These are phyloP conservation scores for Proctacanthus coquilletti DNA, from an alignment of 1,140 invertebrate genomes.

Conservation along the genomic window DNA sequence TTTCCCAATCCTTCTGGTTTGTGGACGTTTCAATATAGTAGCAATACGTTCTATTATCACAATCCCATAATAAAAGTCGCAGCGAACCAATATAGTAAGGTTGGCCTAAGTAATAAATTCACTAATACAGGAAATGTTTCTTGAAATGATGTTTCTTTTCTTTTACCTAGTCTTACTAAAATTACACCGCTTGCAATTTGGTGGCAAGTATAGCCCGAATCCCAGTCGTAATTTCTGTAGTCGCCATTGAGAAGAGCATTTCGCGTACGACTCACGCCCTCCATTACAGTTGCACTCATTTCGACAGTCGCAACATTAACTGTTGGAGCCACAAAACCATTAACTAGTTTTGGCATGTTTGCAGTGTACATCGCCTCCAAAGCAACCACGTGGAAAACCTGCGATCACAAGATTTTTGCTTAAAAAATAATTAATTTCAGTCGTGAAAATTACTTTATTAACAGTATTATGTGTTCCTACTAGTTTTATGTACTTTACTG, in stretches of 20 bases:
- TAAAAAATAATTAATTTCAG: conserved; percentile 4
- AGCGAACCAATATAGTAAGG: conserved; percentile 87
- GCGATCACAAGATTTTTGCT: conserved; percentile 6
- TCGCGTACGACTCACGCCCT: conserved; percentile 80
- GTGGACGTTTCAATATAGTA: conserved; percentile 92
- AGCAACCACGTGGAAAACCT: conserved; percentile 86
- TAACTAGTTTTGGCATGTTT: conserved; percentile 54
- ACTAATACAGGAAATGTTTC: background rate
- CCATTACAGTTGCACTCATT: conserved; percentile 79
- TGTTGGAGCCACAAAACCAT: conserved; percentile 68
- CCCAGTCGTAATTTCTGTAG: conserved; percentile 91
- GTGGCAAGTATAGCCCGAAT: conserved; percentile 94
- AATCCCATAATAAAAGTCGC: conserved; percentile 91
- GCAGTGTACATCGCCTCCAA: conserved; percentile 79
- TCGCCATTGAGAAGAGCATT: conserved; percentile 96
- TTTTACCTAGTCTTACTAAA: conserved; percentile 69
- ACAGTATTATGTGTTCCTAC: conserved; percentile 93
- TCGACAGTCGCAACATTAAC: conserved; percentile 86
- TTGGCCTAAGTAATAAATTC: conserved; percentile 38
- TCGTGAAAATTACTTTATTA: conserved; percentile 49
- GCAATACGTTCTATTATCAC: conserved; percentile 89
- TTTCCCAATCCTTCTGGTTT: conserved; percentile 82
- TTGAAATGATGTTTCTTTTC: background rate
- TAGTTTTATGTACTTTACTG: conserved; percentile 78
- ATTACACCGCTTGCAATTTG: conserved; percentile 92